phyloP scores from a whole-genome alignment of 2,113 vertebrate genomes.

The Asarcornis scutulata region DNA sequence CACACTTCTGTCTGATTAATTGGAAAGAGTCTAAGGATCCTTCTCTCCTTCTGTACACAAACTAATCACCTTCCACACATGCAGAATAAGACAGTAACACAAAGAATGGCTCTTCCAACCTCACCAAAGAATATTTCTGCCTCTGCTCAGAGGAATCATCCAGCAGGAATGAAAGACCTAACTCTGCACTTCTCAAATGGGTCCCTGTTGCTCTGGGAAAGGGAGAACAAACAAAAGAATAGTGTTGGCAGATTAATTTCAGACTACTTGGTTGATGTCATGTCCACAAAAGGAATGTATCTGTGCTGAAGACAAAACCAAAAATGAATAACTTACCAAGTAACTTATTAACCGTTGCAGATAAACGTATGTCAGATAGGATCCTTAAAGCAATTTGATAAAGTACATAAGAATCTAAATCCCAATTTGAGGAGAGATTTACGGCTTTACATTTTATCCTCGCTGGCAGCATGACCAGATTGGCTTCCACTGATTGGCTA shows the following conservation, averaged over 20 bases:
- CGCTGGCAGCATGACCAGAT: background rate
- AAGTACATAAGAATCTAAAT: slow-evolving; percentile 7
- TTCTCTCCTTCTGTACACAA: background rate
- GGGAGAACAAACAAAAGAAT: background rate
- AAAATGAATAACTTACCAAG: background rate
- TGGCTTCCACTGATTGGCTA: slow-evolving; percentile 44
- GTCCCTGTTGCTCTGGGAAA: background rate
- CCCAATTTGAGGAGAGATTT: slow-evolving; percentile 48
- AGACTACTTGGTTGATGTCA: background rate
- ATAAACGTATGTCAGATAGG: background rate
- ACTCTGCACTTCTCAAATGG: background rate
- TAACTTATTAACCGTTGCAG: background rate
- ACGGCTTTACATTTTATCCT: slow-evolving; percentile 45
- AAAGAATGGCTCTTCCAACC: background rate
- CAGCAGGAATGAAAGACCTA: background rate
- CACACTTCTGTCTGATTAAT: rapidly evolving
- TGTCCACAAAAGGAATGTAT: background rate
- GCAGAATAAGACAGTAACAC: background rate
- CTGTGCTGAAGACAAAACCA: background rate
- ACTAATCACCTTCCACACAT: background rate
- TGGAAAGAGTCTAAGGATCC: background rate
- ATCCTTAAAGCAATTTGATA: background rate
- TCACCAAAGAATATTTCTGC: background rate
- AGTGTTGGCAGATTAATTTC: background rate
- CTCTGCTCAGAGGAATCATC: background rate